A percentile compares a stretch with the other conserved stretches of the same genome.
Evolutionary conservation across 2,888 invertebrate species (phyloP).

Genomic region (Patella depressa): DNA sequence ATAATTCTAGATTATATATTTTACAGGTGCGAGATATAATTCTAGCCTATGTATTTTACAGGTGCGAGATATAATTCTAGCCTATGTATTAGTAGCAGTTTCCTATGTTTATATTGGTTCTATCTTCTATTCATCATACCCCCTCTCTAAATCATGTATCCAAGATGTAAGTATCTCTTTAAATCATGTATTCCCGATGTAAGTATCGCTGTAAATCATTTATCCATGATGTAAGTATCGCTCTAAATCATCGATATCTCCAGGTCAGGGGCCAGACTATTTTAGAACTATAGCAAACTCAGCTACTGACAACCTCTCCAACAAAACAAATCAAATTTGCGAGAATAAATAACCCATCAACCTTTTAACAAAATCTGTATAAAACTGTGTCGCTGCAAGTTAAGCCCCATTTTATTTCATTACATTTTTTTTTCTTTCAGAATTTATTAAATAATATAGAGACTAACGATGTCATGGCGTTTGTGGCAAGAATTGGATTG

Average conservation of each 20-base stretch:
- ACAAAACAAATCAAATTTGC: too few relatives aligned
- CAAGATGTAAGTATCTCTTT: conserved; percentile 84
- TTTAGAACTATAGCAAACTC: too few relatives aligned
- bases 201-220: conserved; percentile 73
- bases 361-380: too few relatives aligned
- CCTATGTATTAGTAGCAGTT: conserved; percentile 84
- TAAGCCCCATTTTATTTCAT: too few relatives aligned
- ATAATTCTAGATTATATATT: too few relatives aligned
- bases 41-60: conserved; percentile 62
- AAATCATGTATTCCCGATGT: too few relatives aligned
- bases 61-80: conserved; percentile 87
- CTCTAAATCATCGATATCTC: too few relatives aligned
- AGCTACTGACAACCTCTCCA: too few relatives aligned
- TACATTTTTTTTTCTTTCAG: conserved; percentile 74
- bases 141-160: conserved; percentile 85
- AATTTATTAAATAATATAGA: conserved; percentile 91
- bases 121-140: conserved; percentile 86
- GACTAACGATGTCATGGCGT: conserved; percentile 83
- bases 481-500: conserved; percentile 84
- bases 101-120: conserved; percentile 87
- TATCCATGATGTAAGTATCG: conserved; percentile 73
- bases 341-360: too few relatives aligned
- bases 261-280: too few relatives aligned
- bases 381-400: too few relatives aligned
- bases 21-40: too few relatives aligned